Evolutionary conservation across 2,113 vertebrate species (phyloP).

Genomic region (Athene cunicularia): DNA sequence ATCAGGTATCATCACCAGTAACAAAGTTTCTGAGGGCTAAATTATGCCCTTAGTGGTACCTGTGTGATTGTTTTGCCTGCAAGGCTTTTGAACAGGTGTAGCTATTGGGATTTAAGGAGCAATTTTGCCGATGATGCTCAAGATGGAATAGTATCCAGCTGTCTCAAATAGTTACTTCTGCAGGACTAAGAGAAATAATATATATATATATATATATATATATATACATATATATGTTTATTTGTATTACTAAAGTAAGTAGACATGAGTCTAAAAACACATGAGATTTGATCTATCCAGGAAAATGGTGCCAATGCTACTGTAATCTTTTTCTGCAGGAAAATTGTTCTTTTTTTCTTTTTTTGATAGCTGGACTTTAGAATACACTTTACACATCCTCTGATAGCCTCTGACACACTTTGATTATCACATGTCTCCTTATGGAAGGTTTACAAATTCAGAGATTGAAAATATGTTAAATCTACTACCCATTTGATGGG

Average conservation of each 20-base stretch:
- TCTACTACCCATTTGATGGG: not conserved
- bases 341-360: not conserved
- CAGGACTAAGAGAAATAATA: not conserved
- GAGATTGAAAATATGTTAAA: not conserved
- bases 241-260: not conserved
- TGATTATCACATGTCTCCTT: not conserved
- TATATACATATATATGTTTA: too few relatives aligned
- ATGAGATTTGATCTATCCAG: not conserved
- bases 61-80: slow-evolving; percentile 13
- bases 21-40: slow-evolving; percentile 7
- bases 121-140: not conserved
- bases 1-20: not conserved
- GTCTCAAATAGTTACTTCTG: slow-evolving; percentile 11
- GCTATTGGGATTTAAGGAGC: not conserved
- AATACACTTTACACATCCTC: not conserved
- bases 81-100: slow-evolving; percentile 39
- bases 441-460: not conserved
- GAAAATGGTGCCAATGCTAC: not conserved
- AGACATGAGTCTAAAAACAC: not conserved
- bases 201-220: too few relatives aligned
- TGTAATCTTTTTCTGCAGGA: not conserved
- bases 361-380: not conserved
- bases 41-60: not conserved
- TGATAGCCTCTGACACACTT: not conserved
- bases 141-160: not conserved